These are phyloP conservation scores for Sarcophaga peregrina DNA, from an alignment of 1,140 invertebrate species.

Conservation along the genomic window DNA sequence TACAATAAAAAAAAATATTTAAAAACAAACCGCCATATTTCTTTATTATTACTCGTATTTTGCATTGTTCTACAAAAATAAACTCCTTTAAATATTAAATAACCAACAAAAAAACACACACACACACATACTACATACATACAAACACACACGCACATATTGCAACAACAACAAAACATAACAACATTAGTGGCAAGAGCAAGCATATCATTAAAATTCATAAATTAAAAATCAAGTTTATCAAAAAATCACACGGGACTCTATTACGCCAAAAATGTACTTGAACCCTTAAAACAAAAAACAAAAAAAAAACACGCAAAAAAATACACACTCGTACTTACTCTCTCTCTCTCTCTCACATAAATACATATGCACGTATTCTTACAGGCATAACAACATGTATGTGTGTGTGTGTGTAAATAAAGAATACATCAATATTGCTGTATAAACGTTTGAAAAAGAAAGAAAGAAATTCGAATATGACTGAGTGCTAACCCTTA, in stretches of 20 bases:
- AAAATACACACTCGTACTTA: not conserved
- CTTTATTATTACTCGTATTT: conserved; percentile 6
- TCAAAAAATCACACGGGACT: conserved; percentile 41
- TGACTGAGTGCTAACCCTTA: not conserved
- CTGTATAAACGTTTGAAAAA: not conserved
- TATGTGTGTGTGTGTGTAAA: too few species aligned
- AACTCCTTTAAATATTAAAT: not conserved
- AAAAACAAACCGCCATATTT: conserved; percentile 40
- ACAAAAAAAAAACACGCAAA: not conserved
- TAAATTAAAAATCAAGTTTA: conserved; percentile 42
- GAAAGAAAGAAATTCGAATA: not conserved
- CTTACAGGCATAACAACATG: too few species aligned
- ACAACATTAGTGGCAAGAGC: not conserved
- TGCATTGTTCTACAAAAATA: not conserved
- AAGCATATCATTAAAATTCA: conserved; percentile 38
- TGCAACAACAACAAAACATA: not conserved
- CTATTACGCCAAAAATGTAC: conserved; percentile 29
- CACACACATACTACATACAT: too few species aligned
- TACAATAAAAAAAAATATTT: not conserved
- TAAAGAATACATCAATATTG: not conserved
- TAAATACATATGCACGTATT: too few species aligned
- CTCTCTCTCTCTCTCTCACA: not conserved
- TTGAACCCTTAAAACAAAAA: not conserved
- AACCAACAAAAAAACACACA: too few species aligned
- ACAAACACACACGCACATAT: too few species aligned